Evolutionary conservation across 2,888 invertebrate genomes (phyloP).

Genomic region (Diploptera punctata): DNA sequence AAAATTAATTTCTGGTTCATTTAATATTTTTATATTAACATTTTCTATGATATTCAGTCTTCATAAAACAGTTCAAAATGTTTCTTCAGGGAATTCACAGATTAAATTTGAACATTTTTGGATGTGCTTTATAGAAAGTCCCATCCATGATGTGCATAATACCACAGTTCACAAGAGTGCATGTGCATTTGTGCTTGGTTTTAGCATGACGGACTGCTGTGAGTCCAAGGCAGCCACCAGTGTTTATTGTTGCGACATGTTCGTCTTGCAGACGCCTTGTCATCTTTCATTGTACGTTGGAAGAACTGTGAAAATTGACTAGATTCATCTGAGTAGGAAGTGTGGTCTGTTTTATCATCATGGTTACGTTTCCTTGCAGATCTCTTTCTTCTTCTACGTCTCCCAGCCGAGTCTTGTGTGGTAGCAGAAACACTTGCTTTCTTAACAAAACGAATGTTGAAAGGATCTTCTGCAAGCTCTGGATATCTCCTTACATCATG

Average conservation of each 20-base stretch:
- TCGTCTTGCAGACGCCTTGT: not conserved
- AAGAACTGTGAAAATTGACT: slow-evolving; percentile 23
- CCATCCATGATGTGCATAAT: slow-evolving; percentile 5
- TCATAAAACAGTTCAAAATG: slow-evolving; percentile 14
- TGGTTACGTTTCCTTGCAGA: not conserved
- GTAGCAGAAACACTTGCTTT: slow-evolving; percentile 55
- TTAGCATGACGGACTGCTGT: slow-evolving; percentile 37
- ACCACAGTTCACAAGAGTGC: not conserved
- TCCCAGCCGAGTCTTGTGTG: slow-evolving; percentile 35
- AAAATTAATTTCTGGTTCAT: not conserved
- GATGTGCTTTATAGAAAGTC: slow-evolving; percentile 1
- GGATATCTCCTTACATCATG: slow-evolving; percentile 91
- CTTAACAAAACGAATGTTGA: slow-evolving; percentile 89
- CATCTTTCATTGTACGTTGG: slow-evolving; percentile 30
- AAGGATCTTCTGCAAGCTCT: slow-evolving; percentile 94
- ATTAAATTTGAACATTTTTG: not conserved
- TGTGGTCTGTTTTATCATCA: not conserved
- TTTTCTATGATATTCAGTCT: slow-evolving; percentile 28
- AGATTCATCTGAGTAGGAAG: slow-evolving; percentile 4
- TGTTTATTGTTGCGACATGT: slow-evolving; percentile 38
- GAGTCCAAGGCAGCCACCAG: slow-evolving; percentile 42
- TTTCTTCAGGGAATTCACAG: slow-evolving; percentile 10
- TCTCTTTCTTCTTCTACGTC: slow-evolving; percentile 37
- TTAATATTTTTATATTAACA: not conserved
- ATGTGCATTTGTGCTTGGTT: not conserved